A percentile compares a stretch with the other conserved stretches of the same genome.
Conservation (phyloP, 2,888 invertebrate species). For the Chrysomela aeneicollis region DNA sequence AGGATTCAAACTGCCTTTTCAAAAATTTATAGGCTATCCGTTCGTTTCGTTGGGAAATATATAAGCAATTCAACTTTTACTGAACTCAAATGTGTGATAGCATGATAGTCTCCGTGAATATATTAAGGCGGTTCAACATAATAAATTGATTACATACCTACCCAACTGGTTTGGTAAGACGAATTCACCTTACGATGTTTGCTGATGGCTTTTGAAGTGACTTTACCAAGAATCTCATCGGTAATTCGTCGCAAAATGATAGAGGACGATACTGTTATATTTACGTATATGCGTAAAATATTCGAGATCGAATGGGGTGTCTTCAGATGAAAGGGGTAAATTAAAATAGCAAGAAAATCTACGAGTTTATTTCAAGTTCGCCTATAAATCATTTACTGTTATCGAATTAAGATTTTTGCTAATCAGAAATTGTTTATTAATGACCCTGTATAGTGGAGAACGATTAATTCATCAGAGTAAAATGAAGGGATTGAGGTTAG, state of each 20-base stretch:
- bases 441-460: too few species aligned
- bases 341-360: too few species aligned
- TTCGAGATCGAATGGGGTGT: too few species aligned
- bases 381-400: too few species aligned
- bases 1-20: neutral
- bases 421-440: too few species aligned
- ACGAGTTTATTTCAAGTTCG: too few species aligned
- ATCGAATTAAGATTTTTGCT: too few species aligned
- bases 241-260: constrained; percentile 8
- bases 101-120: constrained; percentile 14
- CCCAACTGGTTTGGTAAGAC: constrained; percentile 21
- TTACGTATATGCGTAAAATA: constrained; percentile 13
- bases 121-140: constrained; percentile 25
- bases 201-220: constrained; percentile 9
- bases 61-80: constrained; percentile 1
- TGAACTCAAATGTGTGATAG: constrained; percentile 7
- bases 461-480: too few species aligned
- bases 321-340: too few species aligned
- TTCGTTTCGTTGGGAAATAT: constrained; percentile 1
- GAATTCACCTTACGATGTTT: constrained; percentile 21
- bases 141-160: constrained; percentile 17
- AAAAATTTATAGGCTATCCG: neutral
- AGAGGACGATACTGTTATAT: neutral
- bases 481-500: too few species aligned
- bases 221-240: constrained; percentile 8